Base-by-base conservation (phyloP, 1,140 invertebrate species). In the Tribolium castaneum region DNA sequence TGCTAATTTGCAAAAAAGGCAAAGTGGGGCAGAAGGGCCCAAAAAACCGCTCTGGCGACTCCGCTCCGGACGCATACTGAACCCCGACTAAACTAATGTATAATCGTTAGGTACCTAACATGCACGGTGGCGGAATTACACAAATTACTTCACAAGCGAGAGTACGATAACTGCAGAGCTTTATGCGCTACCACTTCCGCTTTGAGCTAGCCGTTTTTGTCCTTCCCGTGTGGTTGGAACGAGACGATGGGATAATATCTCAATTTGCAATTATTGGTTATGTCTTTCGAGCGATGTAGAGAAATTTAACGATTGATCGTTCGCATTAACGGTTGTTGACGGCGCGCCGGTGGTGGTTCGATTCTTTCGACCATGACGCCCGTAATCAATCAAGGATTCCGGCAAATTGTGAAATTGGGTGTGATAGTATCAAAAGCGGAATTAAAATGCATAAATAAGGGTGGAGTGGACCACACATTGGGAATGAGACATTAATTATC, bases 21-120 rank as follows among this genome's bases (percentile, higher is more conserved):
- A n/a, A 59, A 10, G n/a, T 70, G 22, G 6, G 1, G 30, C 1
- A 66, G 6, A 39, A 70, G 13, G 45, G 6, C 13, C 13, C 3
- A 50, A 30, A 30, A 51, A 35, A n/a, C n/a, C 2, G 66, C n/a
- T 2, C 13, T 25, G 16, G 10, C 5, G 10, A 22, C 7, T 14
- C 76, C 76, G 76, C 76, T 78, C 13, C n/a, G 13, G n/a, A 22
- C 10, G 6, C 50, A 71, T 72, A 49, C 54, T 62, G 66, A 25
- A 72, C 76, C 70, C 19, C 12, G 13, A 78, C 76, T 78, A 54
- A 78, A 78, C 59, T 78, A 78, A 78, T 78, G 76, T 78, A 78
- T 78, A 78, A 78, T 78, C 76, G 72, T 78, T 78, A 78, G 70
- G 76, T 78, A n/a, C 39, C 39, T 45, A 54, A 71, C 45, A 73